Evolutionary conservation across 92 coral and sea anemone genomes (phyloP), one percentile per base, ranked within the genome.

Genomic region (Zoanthus sansibaricus): DNA sequence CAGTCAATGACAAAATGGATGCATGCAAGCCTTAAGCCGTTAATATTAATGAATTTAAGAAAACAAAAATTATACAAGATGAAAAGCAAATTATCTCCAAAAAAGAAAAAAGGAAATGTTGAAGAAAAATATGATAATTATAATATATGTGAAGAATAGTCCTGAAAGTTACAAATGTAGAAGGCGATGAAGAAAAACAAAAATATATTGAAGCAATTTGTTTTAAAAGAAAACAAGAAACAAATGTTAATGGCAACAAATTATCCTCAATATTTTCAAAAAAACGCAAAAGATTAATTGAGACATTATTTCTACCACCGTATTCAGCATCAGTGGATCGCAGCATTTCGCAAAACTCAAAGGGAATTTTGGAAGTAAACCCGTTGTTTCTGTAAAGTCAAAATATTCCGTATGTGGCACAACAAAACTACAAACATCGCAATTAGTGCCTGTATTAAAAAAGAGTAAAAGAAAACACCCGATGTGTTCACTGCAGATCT

Each of bases 311-410:
- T 69, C 46, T 69, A 25, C 74, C 47, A 9, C 74, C 17, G 15
- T 69, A 9, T 69, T 69, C 74, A 31, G 1, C 74, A 69, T 69
- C 47, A 69, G 47, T 69, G 33, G 45, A 25, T 31, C 16, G 74
- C 74, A 31, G 46, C 74, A 69, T 69, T 69, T 33, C 74, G 31
- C 45, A 69, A 25, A 69, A 69, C 30, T 69, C 74, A 69, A 44
- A 69, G 45, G 45, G 74, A 13, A 25, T 25, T 69, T 46, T 69
- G 0, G 74, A 69, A 69, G 74, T 46, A 69, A 69, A 69, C 15
- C 47, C 45, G 31, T 69, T 3, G 74, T 69, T 69, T n/a, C n/a
- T n/a, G n/a, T n/a, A 32, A 30, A 8, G 31, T 69, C 44, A 5
- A 31, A 69, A 69, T 25, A 30, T 69, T 69, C 74, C n/a, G 11